Evolutionary conservation across 2,888 invertebrate species (phyloP), one percentile per base, ranked within the genome.

Genomic region (Pyrocoelia pectoralis): DNA sequence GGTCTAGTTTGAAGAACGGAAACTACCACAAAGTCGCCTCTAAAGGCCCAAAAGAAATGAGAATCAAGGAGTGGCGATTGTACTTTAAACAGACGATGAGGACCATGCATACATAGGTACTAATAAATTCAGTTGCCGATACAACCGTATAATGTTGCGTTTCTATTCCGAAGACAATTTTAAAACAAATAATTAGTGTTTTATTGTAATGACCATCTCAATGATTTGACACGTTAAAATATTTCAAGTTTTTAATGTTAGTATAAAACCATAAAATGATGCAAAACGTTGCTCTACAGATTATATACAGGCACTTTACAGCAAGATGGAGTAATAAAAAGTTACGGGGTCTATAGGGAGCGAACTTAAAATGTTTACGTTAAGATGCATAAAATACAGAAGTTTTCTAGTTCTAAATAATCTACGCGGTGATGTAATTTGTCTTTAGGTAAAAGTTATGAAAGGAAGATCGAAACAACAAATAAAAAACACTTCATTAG

Each of bases 321-420:
- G 33, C 33, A 33, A 24, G 24, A 33, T 33, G 33, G 33, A 10
- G 33, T 33, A 33, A 33, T 33, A 33, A 33, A 33, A 33, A 33
- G 33, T 33, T 33, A n/a, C 33, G 8, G 33, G 33, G 33, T n/a
- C 33, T n/a, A 8, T 33, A 33, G 33, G 33, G 33, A 33, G 8
- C 33, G n/a, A 33, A 33, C 24, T 33, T 33, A 2, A 33, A 33
- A n/a, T n/a, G 2, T 33, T n/a, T 2, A 33, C 33, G 9, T n/a
- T 33, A 33, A 33, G 33, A n/a, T n/a, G 33, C 33, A 33, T 33
- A 33, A 33, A 33, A 33, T 33, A 33, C 33, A 33, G 33, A 33
- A 33, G 33, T 33, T 33, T 33, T 8, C 33, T 8, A 2, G 8
- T 33, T 33, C n/a, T n/a, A n/a, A n/a, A 33, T 33, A 4, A n/a